phyloP scores from a whole-genome alignment of 2,888 invertebrate genomes.

The Elgonia sp. region DNA sequence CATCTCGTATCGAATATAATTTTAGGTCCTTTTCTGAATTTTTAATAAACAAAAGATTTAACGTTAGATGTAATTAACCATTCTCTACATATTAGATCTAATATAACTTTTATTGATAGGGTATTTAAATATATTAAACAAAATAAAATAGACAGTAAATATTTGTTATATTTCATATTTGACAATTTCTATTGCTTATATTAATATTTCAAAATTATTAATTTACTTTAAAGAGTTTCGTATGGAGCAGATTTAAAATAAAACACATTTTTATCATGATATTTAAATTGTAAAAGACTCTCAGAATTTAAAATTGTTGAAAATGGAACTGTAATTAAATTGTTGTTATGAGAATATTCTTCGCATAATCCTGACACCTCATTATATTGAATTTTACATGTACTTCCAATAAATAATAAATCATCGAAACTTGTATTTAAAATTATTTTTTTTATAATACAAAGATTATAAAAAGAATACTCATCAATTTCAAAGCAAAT shows the following conservation, averaged over 20 bases:
- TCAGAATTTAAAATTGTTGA: conserved; percentile 22
- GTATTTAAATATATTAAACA: too few relatives aligned
- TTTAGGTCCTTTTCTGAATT: too few relatives aligned
- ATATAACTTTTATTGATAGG: too few relatives aligned
- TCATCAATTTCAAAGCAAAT: conserved; percentile 47
- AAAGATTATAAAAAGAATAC: conserved; percentile 24
- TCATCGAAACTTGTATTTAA: conserved; percentile 28
- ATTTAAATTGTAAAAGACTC: conserved; percentile 28
- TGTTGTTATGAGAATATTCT: background rate
- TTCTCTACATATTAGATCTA: too few relatives aligned
- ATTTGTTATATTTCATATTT: too few relatives aligned
- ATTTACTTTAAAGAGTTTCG: background rate
- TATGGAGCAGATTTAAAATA: conserved; percentile 48
- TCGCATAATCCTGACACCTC: conserved; percentile 29
- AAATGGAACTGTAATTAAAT: conserved; percentile 11
- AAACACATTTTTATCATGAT: conserved; percentile 17
- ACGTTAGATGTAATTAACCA: too few relatives aligned
- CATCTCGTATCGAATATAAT: too few relatives aligned
- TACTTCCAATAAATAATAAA: conserved; percentile 40
- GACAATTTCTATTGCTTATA: too few relatives aligned
- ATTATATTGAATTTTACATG: conserved; percentile 22
- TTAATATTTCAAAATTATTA: too few relatives aligned
- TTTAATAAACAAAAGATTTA: too few relatives aligned
- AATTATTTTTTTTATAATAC: conserved; percentile 16
- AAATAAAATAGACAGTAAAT: too few relatives aligned